Percentiles rank a stretch among this genome's conserved stretches.
These are phyloP conservation scores for Ranitomeya imitator DNA, from an alignment of 2,113 vertebrate genomes.

Conservation along the genomic window DNA sequence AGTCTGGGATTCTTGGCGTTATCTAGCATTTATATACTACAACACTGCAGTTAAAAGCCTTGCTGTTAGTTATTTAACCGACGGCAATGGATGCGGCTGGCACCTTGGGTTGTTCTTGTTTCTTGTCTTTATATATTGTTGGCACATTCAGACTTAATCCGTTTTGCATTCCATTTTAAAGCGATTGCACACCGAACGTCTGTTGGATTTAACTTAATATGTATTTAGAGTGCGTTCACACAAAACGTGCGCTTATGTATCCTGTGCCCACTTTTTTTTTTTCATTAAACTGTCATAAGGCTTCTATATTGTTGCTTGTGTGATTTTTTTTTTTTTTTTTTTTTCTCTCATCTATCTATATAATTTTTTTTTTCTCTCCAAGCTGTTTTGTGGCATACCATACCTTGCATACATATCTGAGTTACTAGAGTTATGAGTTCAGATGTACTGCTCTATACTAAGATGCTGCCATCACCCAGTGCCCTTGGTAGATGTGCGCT, in stretches of 20 bases:
- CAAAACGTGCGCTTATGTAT: background rate
- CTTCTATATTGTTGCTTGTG: background rate
- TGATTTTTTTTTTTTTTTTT: background rate
- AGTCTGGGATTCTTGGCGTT: background rate
- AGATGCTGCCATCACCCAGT: no score
- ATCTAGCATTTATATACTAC: background rate
- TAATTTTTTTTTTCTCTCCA: background rate
- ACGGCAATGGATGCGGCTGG: background rate
- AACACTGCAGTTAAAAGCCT: background rate
- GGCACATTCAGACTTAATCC: conserved; percentile 43
- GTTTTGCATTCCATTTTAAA: conserved; percentile 51
- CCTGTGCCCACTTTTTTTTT: conserved; percentile 55
- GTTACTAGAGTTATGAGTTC: no score
- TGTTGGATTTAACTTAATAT: conserved; percentile 68
- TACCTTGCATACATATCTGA: no score
- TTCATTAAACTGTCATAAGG: conserved; percentile 56
- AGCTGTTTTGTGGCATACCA: no score
- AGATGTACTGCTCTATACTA: no score
- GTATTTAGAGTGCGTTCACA: conserved; percentile 45
- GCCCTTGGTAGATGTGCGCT: no score
- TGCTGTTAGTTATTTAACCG: background rate
- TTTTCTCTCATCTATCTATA: no score
- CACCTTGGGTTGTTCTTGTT: background rate
- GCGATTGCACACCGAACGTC: conserved; percentile 28
- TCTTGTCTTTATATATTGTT: conserved; percentile 17